A percentile compares a stretch with the other conserved stretches of the same genome.
phyloP scores from a whole-genome alignment of 1,140 invertebrate genomes.

The Lineus longissimus region DNA sequence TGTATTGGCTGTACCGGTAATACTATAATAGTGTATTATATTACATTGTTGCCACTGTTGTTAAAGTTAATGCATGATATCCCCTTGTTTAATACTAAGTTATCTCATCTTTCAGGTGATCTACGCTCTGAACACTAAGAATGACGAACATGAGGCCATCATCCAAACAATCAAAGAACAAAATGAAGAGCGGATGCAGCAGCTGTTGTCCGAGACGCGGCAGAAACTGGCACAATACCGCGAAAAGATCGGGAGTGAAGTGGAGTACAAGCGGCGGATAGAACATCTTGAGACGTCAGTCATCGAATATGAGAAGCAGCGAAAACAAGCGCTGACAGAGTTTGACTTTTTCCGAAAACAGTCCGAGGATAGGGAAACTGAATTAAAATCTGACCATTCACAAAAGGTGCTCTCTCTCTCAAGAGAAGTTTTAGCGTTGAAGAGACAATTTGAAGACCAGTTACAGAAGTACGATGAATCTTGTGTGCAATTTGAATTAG shows the following conservation, averaged over 20 bases:
- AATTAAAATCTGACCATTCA: constrained; percentile 37
- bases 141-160: constrained; percentile 52
- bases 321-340: constrained; percentile 25
- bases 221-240: constrained; percentile 41
- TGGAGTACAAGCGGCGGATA: constrained; percentile 28
- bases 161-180: constrained; percentile 45
- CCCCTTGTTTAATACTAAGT: neutral
- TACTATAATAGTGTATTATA: too few relatives aligned
- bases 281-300: constrained; percentile 25
- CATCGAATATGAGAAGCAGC: constrained; percentile 28
- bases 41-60: neutral
- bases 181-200: constrained; percentile 49
- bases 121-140: constrained; percentile 55
- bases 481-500: constrained; percentile 31
- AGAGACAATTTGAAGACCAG: constrained; percentile 47
- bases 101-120: constrained; percentile 44
- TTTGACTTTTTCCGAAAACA: constrained; percentile 37
- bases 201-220: constrained; percentile 44
- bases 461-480: constrained; percentile 36
- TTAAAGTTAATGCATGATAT: neutral
- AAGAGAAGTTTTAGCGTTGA: constrained; percentile 40
- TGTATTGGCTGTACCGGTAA: too few relatives aligned
- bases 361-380: constrained; percentile 33
- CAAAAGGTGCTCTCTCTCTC: constrained; percentile 42
- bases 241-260: constrained; percentile 30